Percentiles rank a stretch among this genome's conserved stretches.
These are phyloP conservation scores for Aphis gossypii DNA, from an alignment of 1,140 invertebrate genomes.

Conservation along the genomic window DNA sequence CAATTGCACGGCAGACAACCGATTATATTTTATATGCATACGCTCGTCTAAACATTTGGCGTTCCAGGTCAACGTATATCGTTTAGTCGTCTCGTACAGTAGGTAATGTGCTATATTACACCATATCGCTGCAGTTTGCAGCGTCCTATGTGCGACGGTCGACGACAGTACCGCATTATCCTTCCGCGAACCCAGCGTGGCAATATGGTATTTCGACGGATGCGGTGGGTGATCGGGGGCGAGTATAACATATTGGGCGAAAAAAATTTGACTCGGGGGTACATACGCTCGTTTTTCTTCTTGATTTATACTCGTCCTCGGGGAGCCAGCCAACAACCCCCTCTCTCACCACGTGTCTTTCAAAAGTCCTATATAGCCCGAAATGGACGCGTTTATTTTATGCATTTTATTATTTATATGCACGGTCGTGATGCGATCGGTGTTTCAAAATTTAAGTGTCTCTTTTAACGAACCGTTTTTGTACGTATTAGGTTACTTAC, in stretches of 20 bases:
- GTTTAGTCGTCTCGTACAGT: not conserved
- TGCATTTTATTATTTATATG: not conserved
- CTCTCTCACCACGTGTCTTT: not conserved
- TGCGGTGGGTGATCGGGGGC: not conserved
- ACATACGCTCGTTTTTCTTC: not conserved
- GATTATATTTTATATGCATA: not conserved
- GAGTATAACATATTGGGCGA: not conserved
- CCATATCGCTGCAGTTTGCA: not conserved
- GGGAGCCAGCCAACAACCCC: not conserved
- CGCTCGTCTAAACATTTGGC: not conserved
- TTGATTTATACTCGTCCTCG: constrained; percentile 1
- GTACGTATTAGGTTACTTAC: not conserved
- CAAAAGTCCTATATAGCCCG: not conserved
- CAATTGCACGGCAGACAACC: constrained; percentile 1
- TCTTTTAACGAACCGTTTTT: not conserved
- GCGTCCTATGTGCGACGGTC: not conserved
- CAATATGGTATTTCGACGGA: not conserved
- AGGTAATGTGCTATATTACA: not conserved
- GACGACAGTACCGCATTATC: not conserved
- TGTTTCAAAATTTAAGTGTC: not conserved
- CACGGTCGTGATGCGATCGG: not conserved
- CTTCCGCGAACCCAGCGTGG: not conserved
- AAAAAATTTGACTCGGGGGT: not conserved
- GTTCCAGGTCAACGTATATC: not conserved
- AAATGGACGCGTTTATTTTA: not conserved